phyloP scores from a whole-genome alignment of 2,797 vertebrate species.

The Lutjanus argentimaculatus region DNA sequence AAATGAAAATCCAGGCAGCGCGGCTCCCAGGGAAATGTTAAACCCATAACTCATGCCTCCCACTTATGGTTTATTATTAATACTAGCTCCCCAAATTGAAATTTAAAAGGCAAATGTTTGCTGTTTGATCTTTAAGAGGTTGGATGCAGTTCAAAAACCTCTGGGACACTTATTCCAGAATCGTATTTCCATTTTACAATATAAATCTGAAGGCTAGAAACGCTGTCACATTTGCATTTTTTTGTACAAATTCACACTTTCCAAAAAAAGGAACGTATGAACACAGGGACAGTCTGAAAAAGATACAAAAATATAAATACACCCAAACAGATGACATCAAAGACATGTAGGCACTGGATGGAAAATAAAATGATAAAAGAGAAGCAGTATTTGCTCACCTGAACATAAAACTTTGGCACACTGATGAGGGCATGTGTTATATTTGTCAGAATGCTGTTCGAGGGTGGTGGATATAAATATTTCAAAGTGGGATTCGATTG shows the following conservation, averaged over 20 bases:
- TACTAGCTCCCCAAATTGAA: constrained; percentile 73
- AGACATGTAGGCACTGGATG: background rate
- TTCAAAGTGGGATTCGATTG: constrained; percentile 94
- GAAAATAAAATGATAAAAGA: constrained; percentile 23
- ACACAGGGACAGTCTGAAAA: background rate
- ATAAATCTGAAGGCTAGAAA: constrained; percentile 23
- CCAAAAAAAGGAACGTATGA: constrained; percentile 11
- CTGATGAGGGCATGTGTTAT: constrained; percentile 94
- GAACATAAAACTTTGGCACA: constrained; percentile 97
- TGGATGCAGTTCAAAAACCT: constrained; percentile 70
- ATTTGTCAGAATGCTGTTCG: constrained; percentile 92
- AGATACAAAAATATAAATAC: constrained; percentile 3
- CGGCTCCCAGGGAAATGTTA: constrained; percentile 79
- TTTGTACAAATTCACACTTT: constrained; percentile 27
- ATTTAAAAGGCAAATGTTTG: constrained; percentile 81
- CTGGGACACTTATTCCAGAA: constrained; percentile 50
- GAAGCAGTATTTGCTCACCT: constrained; percentile 85
- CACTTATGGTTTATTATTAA: constrained; percentile 82
- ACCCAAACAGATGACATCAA: constrained; percentile 30
- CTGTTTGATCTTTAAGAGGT: constrained; percentile 79
- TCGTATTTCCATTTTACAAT: constrained; percentile 54
- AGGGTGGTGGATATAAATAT: constrained; percentile 97
- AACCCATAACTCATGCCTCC: constrained; percentile 83
- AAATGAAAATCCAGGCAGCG: constrained; percentile 27
- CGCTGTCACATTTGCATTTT: constrained; percentile 32